Evolutionary conservation across 2,888 invertebrate species (phyloP).

Genomic region (Carpatolechia fugitivella): DNA sequence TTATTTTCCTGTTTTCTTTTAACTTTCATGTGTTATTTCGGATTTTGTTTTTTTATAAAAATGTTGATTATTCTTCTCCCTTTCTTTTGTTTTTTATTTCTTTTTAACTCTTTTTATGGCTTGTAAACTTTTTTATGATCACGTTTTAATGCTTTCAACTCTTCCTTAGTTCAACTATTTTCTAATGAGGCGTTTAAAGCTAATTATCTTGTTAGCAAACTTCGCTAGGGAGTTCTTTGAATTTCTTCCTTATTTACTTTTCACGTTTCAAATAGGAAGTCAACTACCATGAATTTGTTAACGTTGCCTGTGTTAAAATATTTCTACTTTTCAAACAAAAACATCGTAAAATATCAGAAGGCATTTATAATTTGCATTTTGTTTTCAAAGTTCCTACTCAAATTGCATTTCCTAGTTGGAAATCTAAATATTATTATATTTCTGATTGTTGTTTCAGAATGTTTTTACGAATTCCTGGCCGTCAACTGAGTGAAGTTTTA

Average conservation of each 20-base stretch:
- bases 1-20: too few species aligned
- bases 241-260: constrained; percentile 1
- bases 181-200: not conserved
- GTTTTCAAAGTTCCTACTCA: constrained; percentile 2
- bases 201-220: not conserved
- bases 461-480: not conserved
- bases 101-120: not conserved
- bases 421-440: not conserved
- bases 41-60: too few species aligned
- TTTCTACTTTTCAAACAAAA: not conserved
- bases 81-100: not conserved
- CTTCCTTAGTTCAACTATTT: not conserved
- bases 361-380: constrained; percentile 1
- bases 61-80: too few species aligned
- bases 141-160: not conserved
- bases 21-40: too few species aligned
- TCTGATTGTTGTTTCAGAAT: not conserved
- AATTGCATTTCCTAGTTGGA: constrained; percentile 6
- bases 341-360: constrained; percentile 3
- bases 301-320: not conserved
- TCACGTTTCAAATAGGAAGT: not conserved
- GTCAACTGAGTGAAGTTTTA: not conserved
- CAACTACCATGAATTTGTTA: not conserved
- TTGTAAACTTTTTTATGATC: not conserved
- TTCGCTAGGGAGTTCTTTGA: not conserved